A percentile compares a stretch with the other conserved stretches of the same genome.
phyloP scores from a whole-genome alignment of 2,888 invertebrate species.

The Plebejus anna region DNA sequence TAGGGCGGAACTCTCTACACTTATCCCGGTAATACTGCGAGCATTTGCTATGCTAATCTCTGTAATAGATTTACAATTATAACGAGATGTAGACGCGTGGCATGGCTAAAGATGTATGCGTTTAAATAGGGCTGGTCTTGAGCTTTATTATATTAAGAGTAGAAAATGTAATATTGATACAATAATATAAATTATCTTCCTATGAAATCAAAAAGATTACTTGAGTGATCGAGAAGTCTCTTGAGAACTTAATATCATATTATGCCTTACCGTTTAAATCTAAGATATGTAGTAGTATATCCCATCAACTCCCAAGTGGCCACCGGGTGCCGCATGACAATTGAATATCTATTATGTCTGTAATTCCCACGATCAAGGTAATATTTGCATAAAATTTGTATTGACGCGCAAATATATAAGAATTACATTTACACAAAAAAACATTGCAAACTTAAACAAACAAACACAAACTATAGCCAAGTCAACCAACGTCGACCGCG shows the following conservation, averaged over 20 bases:
- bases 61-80: constrained; percentile 24
- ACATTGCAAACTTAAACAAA: neutral
- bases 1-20: constrained; percentile 68
- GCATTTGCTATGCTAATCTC: constrained; percentile 37
- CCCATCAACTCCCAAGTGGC: no score
- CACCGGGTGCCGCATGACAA: no score
- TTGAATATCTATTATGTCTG: no score
- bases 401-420: neutral
- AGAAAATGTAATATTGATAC: no score
- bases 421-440: neutral
- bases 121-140: neutral
- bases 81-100: constrained; percentile 18
- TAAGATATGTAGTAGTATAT: no score
- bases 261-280: no score
- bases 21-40: constrained; percentile 67
- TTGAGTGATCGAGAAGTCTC: neutral
- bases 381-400: no score
- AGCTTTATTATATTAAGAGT: neutral
- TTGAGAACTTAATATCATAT: neutral
- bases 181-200: no score
- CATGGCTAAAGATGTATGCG: neutral
- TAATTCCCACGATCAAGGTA: no score
- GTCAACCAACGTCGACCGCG: neutral
- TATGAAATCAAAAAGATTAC: neutral
- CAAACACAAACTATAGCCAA: neutral